phyloP scores from a whole-genome alignment of 2,888 invertebrate species.

The Hydraecia micacea region DNA sequence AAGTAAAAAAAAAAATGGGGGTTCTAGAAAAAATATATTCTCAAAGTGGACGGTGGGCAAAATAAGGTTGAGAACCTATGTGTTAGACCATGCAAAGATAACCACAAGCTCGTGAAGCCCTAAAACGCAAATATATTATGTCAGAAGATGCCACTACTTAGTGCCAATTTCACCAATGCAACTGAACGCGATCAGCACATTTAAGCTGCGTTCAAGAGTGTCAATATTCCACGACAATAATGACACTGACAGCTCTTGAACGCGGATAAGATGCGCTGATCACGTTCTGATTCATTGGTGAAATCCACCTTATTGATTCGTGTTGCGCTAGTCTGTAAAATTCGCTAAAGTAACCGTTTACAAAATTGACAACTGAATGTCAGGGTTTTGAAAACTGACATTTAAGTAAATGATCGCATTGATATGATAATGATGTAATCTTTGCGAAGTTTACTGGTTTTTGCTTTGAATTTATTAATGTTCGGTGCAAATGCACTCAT shows the following conservation, averaged over 20 bases:
- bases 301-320: too few relatives aligned
- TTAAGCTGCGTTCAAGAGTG: not conserved
- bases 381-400: not conserved
- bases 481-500: constrained; percentile 5
- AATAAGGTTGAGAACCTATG: too few relatives aligned
- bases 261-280: not conserved
- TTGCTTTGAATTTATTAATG: not conserved
- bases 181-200: not conserved
- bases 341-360: not conserved
- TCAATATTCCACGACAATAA: not conserved
- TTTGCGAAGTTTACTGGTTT: not conserved
- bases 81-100: not conserved
- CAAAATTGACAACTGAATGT: not conserved
- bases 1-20: too few relatives aligned
- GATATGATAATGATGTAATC: not conserved
- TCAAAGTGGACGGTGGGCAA: too few relatives aligned
- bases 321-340: not conserved
- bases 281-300: too few relatives aligned
- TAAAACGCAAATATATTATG: not conserved
- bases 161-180: not conserved
- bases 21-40: too few relatives aligned
- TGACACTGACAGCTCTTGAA: not conserved
- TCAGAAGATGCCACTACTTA: not conserved
- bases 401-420: not conserved
- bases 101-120: not conserved